Conservation (phyloP, 2,888 invertebrate species). For the Lordiphosa fenestrarum region DNA sequence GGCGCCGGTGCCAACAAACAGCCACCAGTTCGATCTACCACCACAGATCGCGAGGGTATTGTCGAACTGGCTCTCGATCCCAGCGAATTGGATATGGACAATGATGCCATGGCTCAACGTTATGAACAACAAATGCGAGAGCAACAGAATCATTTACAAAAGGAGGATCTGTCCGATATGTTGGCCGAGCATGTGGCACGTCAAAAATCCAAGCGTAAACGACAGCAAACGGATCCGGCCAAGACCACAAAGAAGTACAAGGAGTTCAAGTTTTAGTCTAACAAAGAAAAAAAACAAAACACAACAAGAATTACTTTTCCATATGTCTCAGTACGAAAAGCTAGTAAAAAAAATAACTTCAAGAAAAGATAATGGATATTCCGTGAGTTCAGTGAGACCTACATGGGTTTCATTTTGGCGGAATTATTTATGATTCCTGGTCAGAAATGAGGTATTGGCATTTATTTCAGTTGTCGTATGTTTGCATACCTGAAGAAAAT, state of each 20-base stretch:
- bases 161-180: constrained; percentile 99
- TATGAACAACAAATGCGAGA: constrained; percentile 98
- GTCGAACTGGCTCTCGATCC: constrained; percentile 98
- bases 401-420: too few species aligned
- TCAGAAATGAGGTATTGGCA: too few species aligned
- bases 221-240: constrained; percentile 91
- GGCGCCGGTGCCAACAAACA: constrained; percentile 81
- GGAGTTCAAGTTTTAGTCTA: constrained; percentile 94
- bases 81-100: constrained; percentile 97
- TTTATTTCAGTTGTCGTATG: too few species aligned
- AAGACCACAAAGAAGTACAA: constrained; percentile 98
- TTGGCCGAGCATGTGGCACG: constrained; percentile 98
- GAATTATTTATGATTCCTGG: too few species aligned
- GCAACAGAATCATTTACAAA: constrained; percentile 91
- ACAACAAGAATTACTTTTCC: constrained; percentile 17
- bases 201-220: constrained; percentile 96
- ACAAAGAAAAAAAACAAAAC: constrained; percentile 14
- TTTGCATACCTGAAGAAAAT: too few species aligned
- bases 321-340: constrained; percentile 14
- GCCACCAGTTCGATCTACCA: constrained; percentile 75
- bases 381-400: too few species aligned
- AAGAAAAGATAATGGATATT: too few species aligned
- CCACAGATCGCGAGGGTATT: constrained; percentile 83
- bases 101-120: constrained; percentile 96
- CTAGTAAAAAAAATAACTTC: neutral